These are phyloP conservation scores for Malacosoma neustria DNA, from an alignment of 2,888 invertebrate species.

Conservation along the genomic window DNA sequence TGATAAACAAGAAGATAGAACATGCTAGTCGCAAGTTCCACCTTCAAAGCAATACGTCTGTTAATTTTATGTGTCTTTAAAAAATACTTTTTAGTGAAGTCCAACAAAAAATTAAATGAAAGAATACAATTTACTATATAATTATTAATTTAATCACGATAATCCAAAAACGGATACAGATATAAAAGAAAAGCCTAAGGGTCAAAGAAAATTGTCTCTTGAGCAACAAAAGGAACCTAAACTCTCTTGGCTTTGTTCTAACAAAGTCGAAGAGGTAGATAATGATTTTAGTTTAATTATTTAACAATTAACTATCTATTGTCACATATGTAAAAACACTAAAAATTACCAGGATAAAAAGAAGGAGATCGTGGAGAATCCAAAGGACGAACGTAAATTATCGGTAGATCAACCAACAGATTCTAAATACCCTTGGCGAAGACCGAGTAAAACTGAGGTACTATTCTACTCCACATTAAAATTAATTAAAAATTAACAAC, in stretches of 20 bases:
- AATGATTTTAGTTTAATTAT: conserved; percentile 11
- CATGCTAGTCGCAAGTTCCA: no score
- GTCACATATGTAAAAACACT: neutral
- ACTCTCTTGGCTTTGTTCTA: conserved; percentile 12
- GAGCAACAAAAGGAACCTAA: conserved; percentile 14
- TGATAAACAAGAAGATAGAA: no score
- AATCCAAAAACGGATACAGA: neutral
- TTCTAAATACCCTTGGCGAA: conserved; percentile 7
- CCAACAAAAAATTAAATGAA: no score
- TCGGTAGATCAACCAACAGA: neutral
- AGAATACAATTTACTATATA: no score
- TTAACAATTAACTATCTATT: conserved; percentile 5
- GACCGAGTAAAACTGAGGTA: conserved; percentile 27
- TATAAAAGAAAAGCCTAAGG: conserved; percentile 5
- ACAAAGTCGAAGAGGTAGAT: neutral
- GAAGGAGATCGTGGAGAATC: neutral
- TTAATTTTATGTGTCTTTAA: no score
- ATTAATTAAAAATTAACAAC: conserved; percentile 14
- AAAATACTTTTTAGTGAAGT: no score
- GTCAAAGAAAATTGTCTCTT: conserved; percentile 6
- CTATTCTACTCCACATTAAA: conserved; percentile 4
- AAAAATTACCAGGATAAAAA: neutral
- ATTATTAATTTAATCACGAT: neutral
- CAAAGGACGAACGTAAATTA: neutral
- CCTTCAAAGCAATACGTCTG: no score